Conservation (phyloP, 2,113 vertebrate species). For the Calyptommatus sinebrachiatus region DNA sequence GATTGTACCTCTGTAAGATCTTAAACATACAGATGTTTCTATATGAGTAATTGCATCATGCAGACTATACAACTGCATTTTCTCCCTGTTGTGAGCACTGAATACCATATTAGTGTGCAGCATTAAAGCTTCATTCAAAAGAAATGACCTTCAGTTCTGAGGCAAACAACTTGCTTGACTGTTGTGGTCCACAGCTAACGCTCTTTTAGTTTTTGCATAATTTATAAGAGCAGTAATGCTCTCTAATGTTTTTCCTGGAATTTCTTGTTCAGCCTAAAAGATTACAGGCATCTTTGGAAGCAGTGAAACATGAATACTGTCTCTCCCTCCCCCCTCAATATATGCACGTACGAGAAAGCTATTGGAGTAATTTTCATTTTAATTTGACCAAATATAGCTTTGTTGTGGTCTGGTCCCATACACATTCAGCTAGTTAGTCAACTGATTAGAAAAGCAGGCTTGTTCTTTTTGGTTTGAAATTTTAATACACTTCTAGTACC, state of each 20-base stretch:
- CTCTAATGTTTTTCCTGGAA: slow-evolving; percentile 32
- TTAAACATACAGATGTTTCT: background rate
- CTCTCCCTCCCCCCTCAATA: background rate
- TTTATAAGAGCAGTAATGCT: slow-evolving; percentile 29
- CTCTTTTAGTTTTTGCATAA: slow-evolving; percentile 14
- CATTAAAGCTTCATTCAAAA: background rate
- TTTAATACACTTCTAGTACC: slow-evolving; percentile 52
- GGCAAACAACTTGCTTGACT: background rate
- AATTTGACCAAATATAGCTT: slow-evolving; percentile 24
- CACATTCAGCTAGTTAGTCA: slow-evolving; percentile 16
- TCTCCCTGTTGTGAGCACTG: background rate
- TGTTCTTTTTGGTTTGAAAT: slow-evolving; percentile 8
- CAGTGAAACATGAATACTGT: background rate
- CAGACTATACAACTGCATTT: background rate
- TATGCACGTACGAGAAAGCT: background rate
- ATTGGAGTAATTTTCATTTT: slow-evolving; percentile 2
- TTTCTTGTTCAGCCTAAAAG: slow-evolving; percentile 1
- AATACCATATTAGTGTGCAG: background rate
- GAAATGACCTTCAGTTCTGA: background rate
- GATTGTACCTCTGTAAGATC: background rate
- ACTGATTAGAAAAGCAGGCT: slow-evolving; percentile 7
- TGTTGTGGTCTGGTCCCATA: slow-evolving; percentile 9
- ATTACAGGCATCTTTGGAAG: slow-evolving; percentile 1
- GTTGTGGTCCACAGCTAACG: background rate
- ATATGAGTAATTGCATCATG: background rate